Percentiles rank a stretch among this genome's conserved stretches.
Conservation (phyloP, 1,140 invertebrate genomes). For the Drosophila rhopaloa region DNA sequence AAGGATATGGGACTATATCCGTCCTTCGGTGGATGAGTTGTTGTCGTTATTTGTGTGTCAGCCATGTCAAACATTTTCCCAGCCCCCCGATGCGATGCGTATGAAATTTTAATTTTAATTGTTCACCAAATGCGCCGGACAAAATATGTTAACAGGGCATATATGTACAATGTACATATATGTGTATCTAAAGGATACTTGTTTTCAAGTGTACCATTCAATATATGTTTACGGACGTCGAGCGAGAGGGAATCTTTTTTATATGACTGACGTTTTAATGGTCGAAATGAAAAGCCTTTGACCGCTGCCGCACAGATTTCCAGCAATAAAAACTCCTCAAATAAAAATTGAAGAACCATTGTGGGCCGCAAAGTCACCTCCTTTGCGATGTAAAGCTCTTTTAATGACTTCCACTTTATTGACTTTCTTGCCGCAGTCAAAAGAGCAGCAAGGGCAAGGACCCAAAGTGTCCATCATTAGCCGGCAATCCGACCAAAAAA, state of each 20-base stretch:
- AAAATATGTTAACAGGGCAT: conserved; percentile 61
- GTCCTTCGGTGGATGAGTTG: conserved; percentile 37
- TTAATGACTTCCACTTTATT: conserved; percentile 78
- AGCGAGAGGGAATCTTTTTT: conserved; percentile 26
- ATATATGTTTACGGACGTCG: conserved; percentile 36
- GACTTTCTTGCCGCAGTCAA: conserved; percentile 48
- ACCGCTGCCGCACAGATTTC: conserved; percentile 18
- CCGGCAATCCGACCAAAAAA: conserved; percentile 56
- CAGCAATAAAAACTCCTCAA: conserved; percentile 15
- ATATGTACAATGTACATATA: conserved; percentile 2
- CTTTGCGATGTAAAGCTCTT: conserved; percentile 46
- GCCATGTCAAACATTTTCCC: conserved; percentile 77
- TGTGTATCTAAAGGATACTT: conserved; percentile 6
- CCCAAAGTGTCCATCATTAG: conserved; percentile 61
- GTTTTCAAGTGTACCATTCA: conserved; percentile 43
- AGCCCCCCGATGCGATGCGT: conserved; percentile 54
- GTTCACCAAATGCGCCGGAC: conserved; percentile 72
- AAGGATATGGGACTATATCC: conserved; percentile 17
- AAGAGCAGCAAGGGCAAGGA: conserved; percentile 41
- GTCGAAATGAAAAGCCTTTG: conserved; percentile 63
- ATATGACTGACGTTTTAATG: conserved; percentile 66
- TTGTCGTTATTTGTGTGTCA: conserved; percentile 76
- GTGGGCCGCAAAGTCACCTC: conserved; percentile 17
- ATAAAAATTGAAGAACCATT: conserved; percentile 41
- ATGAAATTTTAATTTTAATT: conserved; percentile 83